Percentiles rank a stretch among this genome's conserved stretches.
phyloP scores from a whole-genome alignment of 2,113 vertebrate species.

The Cochlearius cochlearius region DNA sequence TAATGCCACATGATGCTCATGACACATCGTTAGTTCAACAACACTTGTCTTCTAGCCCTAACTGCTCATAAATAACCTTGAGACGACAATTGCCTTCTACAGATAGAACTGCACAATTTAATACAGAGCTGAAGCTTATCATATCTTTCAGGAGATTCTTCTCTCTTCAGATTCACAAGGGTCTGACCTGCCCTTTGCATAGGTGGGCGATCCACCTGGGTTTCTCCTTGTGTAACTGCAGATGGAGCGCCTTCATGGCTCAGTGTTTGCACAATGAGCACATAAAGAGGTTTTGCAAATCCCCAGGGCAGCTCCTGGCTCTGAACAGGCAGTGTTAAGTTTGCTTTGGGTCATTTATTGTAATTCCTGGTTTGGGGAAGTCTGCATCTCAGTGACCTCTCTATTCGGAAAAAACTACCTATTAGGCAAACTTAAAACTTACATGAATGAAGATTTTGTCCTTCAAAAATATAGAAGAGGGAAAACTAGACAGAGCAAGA shows the following conservation, averaged over 20 bases:
- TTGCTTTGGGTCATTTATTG: background rate
- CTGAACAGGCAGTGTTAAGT: background rate
- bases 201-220: rapidly evolving
- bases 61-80: background rate
- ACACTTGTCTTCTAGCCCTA: background rate
- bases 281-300: background rate
- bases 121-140: background rate
- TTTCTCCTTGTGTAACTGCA: background rate
- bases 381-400: background rate
- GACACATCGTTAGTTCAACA: background rate
- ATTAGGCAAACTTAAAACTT: background rate
- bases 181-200: background rate
- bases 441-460: background rate
- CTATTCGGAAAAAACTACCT: background rate
- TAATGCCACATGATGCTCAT: background rate
- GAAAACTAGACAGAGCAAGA: background rate
- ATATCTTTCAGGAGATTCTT: background rate
- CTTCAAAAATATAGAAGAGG: background rate
- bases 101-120: background rate
- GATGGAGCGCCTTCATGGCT: background rate
- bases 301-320: background rate
- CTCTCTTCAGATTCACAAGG: background rate
- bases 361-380: background rate
- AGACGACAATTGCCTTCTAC: background rate
- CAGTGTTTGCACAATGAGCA: background rate